Evolutionary conservation across 2,797 vertebrate species (phyloP).

Genomic region (Perodicticus potto): DNA sequence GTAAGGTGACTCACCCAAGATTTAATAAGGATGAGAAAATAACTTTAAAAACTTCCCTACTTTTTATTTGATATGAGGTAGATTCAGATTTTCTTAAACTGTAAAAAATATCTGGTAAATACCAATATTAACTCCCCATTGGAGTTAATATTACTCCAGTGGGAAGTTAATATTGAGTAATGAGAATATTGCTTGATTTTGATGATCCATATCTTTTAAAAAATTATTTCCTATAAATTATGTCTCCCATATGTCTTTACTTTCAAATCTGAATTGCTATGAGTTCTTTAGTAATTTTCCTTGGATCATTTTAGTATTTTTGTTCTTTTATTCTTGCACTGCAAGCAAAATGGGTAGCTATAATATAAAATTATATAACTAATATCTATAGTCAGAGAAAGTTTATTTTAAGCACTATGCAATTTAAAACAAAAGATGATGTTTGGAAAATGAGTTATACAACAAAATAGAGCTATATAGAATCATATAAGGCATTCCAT

Average conservation of each 20-base stretch:
- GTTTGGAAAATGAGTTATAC: neutral
- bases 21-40: neutral
- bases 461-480: neutral
- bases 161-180: neutral
- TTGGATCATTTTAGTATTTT: neutral
- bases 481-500: neutral
- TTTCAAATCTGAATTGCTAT: neutral
- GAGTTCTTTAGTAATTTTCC: neutral
- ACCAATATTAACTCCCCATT: no score
- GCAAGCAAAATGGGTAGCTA: neutral
- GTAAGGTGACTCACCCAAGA: neutral
- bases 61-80: neutral
- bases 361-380: neutral
- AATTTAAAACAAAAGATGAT: neutral
- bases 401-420: neutral
- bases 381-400: neutral
- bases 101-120: neutral
- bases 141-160: neutral
- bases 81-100: neutral
- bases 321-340: neutral
- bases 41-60: neutral
- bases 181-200: neutral
- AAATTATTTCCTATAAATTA: neutral
- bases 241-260: neutral
- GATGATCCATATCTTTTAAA: neutral